phyloP scores from a whole-genome alignment of 2,888 invertebrate genomes.

The Syrphus vitripennis region DNA sequence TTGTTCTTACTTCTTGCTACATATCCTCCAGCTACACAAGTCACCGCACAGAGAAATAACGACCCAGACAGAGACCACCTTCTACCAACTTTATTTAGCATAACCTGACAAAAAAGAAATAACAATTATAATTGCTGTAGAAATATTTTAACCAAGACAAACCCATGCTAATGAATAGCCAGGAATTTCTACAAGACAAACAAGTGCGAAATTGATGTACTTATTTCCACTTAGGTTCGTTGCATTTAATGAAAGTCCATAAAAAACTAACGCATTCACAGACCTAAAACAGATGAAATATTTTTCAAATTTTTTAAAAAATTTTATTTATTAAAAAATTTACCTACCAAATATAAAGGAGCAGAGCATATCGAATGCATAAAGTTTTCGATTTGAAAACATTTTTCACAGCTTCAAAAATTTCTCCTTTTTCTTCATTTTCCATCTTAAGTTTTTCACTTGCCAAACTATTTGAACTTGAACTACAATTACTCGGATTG shows the following conservation, averaged over 20 bases:
- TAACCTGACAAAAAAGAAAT: slow-evolving; percentile 78
- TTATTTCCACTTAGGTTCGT: slow-evolving; percentile 86
- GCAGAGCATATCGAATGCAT: slow-evolving; percentile 80
- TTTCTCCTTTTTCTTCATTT: slow-evolving; percentile 75
- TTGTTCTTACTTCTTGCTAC: slow-evolving; percentile 80
- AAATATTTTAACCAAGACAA: slow-evolving; percentile 41
- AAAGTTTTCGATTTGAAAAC: slow-evolving; percentile 81
- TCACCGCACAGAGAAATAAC: slow-evolving; percentile 82
- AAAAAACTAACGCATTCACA: slow-evolving; percentile 86
- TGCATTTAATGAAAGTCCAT: slow-evolving; percentile 86
- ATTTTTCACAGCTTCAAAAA: slow-evolving; percentile 80
- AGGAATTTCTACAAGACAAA: slow-evolving; percentile 84
- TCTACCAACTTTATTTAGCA: slow-evolving; percentile 82
- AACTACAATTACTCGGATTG: slow-evolving; percentile 49
- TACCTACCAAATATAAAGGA: slow-evolving; percentile 82
- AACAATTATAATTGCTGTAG: not conserved
- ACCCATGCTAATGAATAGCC: slow-evolving; percentile 83
- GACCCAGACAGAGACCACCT: slow-evolving; percentile 82
- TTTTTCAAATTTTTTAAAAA: not conserved
- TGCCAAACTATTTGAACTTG: not conserved
- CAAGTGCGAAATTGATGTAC: slow-evolving; percentile 86
- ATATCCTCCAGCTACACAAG: slow-evolving; percentile 83
- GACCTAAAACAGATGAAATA: slow-evolving; percentile 78
- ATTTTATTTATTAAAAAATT: too few relatives aligned
- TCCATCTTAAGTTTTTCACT: slow-evolving; percentile 40